Conservation (phyloP, 2,113 vertebrate species). For the Pandion haliaetus region DNA sequence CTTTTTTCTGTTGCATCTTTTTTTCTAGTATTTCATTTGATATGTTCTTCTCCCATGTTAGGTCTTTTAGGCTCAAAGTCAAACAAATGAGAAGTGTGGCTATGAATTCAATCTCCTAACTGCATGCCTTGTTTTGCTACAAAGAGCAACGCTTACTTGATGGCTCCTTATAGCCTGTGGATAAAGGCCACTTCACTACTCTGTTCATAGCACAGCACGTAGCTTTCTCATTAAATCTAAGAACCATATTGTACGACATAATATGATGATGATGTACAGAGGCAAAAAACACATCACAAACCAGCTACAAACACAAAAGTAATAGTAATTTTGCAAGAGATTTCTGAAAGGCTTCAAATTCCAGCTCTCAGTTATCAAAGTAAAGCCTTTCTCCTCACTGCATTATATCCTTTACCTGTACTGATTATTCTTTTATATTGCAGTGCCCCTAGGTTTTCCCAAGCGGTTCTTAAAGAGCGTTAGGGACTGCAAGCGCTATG, state of each 20-base stretch:
- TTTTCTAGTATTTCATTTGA: neutral
- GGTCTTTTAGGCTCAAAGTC: neutral
- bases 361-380: neutral
- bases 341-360: neutral
- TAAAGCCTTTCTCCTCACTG: neutral
- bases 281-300: neutral
- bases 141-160: neutral
- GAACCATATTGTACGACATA: neutral
- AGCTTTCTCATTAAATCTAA: neutral
- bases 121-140: neutral
- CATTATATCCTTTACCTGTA: neutral
- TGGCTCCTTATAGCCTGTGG: neutral
- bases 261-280: neutral
- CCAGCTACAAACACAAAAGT: neutral
- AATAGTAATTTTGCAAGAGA: neutral
- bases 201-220: neutral
- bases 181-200: neutral
- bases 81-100: neutral
- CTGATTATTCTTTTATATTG: neutral
- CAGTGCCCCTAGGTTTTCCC: neutral
- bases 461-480: neutral
- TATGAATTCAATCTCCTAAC: neutral
- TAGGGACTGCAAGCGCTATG: neutral
- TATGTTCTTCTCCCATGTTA: neutral
- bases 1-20: neutral